phyloP scores from a whole-genome alignment of 2,113 vertebrate species.

The Sitta europaea region DNA sequence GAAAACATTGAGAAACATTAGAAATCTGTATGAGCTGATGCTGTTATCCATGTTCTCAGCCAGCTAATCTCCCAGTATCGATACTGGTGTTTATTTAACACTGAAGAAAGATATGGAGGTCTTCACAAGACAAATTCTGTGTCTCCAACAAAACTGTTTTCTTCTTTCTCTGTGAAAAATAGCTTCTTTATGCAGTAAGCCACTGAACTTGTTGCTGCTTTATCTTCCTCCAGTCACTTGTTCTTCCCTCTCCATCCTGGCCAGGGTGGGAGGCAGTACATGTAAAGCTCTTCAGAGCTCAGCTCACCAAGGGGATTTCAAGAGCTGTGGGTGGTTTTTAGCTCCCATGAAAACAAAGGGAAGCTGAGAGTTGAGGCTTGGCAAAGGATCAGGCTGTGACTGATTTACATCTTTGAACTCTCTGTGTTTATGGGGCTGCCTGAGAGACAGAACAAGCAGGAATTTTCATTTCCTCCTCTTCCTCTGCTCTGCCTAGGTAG shows the following conservation, averaged over 20 bases:
- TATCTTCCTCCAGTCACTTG: background rate
- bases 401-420: background rate
- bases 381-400: background rate
- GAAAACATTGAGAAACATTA: conserved; percentile 33
- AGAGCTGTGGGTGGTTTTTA: background rate
- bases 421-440: background rate
- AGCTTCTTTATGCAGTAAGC: background rate
- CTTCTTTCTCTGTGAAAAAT: background rate
- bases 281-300: background rate
- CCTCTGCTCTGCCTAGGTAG: background rate
- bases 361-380: background rate
- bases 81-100: conserved; percentile 23
- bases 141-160: background rate
- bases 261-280: background rate
- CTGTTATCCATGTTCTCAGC: background rate
- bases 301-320: background rate
- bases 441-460: background rate
- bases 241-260: background rate
- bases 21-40: background rate
- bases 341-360: background rate
- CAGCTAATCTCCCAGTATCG: background rate
- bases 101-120: background rate
- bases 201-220: background rate
- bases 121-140: background rate
- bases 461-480: background rate